phyloP scores from a whole-genome alignment of 37 sponge, comb jelly and placozoan species.

The Sycon ciliatum region DNA sequence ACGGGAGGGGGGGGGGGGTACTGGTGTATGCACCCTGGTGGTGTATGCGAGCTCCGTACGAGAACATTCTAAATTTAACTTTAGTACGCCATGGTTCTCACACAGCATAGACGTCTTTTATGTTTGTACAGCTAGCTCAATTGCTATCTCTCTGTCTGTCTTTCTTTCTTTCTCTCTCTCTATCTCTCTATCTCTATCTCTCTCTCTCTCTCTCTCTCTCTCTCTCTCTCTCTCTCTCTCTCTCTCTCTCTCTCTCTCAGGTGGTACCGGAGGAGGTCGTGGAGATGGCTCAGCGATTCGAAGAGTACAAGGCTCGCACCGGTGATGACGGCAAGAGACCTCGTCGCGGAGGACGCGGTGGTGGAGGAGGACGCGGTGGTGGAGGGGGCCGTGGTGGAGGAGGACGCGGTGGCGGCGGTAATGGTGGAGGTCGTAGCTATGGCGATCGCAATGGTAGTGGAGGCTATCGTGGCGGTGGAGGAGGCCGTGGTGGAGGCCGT shows the following conservation, averaged over 20 bases:
- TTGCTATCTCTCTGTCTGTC: not conserved
- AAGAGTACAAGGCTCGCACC: not conserved
- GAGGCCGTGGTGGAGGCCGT: no score
- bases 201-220: not conserved
- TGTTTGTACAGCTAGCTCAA: no score
- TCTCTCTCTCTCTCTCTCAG: not conserved
- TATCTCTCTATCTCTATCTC: not conserved
- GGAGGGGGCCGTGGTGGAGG: not conserved
- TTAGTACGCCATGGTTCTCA: no score
- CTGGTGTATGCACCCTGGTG: no score
- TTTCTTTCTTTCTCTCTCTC: no score
- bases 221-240: not conserved
- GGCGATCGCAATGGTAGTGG: no score
- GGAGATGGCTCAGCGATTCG: not conserved
- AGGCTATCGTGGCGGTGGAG: no score
- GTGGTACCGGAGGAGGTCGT: slow-evolving; percentile 1
- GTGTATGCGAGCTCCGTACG: no score
- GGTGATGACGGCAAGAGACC: not conserved
- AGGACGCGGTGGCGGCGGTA: not conserved
- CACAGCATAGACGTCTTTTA: no score
- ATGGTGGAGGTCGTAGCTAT: not conserved
- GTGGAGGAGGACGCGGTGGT: slow-evolving; percentile 2
- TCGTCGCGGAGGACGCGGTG: not conserved
- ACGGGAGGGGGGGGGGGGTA: no score
- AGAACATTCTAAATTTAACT: no score